These are phyloP conservation scores for Drosophila nebulosa DNA, from an alignment of 1,140 invertebrate species.

Conservation along the genomic window DNA sequence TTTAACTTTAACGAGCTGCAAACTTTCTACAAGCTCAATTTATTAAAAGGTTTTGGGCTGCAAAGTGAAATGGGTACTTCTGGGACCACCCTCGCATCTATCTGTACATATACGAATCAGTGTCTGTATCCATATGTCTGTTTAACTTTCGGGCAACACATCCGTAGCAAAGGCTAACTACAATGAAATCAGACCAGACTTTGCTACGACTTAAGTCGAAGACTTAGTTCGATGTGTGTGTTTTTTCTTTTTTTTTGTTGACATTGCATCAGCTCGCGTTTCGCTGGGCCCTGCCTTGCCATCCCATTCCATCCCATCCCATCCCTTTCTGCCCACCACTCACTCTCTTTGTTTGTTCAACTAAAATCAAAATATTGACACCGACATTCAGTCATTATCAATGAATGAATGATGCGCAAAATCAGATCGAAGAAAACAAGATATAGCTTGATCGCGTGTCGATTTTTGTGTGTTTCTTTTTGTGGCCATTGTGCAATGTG, in stretches of 20 bases:
- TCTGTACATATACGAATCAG: neutral
- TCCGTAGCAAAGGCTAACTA: conserved; percentile 17
- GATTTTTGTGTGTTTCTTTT: no score
- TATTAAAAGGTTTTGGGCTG: no score
- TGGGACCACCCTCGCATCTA: neutral
- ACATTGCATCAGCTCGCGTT: conserved; percentile 69
- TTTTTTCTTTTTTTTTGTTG: conserved; percentile 24
- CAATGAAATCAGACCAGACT: conserved; percentile 22
- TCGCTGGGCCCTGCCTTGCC: neutral
- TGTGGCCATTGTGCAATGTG: conserved; percentile 20
- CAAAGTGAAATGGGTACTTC: neutral
- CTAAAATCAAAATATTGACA: conserved; percentile 75
- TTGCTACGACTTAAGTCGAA: neutral
- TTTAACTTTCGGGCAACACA: conserved; percentile 46
- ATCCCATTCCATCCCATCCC: neutral
- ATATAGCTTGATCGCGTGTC: conserved; percentile 26
- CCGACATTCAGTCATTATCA: conserved; percentile 9
- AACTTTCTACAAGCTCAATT: no score
- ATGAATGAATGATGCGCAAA: conserved; percentile 41
- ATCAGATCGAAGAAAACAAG: conserved; percentile 6
- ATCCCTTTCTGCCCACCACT: conserved; percentile 11
- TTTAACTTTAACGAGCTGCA: no score
- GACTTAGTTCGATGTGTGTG: neutral
- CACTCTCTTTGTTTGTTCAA: conserved; percentile 54
- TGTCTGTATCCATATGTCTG: neutral